Evolutionary conservation across 2,797 vertebrate genomes (phyloP).

Genomic region (Cossypha polioptera): DNA sequence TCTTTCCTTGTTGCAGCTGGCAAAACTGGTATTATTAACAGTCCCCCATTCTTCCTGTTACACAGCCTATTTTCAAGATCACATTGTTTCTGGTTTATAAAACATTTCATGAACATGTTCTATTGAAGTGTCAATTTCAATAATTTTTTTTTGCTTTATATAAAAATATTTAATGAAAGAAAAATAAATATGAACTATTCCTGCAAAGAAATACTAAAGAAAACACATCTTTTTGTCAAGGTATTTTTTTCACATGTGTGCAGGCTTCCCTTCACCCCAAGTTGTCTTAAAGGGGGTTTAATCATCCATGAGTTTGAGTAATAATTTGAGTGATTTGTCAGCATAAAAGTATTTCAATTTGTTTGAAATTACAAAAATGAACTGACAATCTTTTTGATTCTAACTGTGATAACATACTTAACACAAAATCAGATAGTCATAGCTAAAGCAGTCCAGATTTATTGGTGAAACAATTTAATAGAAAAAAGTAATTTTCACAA

Average conservation of each 20-base stretch:
- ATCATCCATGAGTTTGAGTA: neutral
- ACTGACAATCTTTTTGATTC: neutral
- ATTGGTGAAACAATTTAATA: neutral
- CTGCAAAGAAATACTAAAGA: neutral
- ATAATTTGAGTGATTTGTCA: neutral
- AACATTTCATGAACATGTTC: neutral
- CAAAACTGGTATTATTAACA: neutral
- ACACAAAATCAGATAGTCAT: neutral
- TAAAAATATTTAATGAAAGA: neutral
- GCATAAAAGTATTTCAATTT: neutral
- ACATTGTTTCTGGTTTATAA: neutral
- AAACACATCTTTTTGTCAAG: neutral
- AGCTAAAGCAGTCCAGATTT: neutral
- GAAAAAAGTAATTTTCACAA: neutral
- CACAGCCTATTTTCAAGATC: neutral
- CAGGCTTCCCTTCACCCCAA: neutral
- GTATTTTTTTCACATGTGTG: neutral
- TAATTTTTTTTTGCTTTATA: neutral
- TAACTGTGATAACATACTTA: neutral
- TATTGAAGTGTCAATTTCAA: neutral
- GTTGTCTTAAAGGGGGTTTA: neutral
- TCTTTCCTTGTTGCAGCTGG: neutral
- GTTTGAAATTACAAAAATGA: neutral
- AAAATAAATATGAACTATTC: neutral
- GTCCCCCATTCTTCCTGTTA: neutral